These are phyloP conservation scores for Drosophila varians DNA, from an alignment of 1,140 invertebrate species.

Conservation along the genomic window DNA sequence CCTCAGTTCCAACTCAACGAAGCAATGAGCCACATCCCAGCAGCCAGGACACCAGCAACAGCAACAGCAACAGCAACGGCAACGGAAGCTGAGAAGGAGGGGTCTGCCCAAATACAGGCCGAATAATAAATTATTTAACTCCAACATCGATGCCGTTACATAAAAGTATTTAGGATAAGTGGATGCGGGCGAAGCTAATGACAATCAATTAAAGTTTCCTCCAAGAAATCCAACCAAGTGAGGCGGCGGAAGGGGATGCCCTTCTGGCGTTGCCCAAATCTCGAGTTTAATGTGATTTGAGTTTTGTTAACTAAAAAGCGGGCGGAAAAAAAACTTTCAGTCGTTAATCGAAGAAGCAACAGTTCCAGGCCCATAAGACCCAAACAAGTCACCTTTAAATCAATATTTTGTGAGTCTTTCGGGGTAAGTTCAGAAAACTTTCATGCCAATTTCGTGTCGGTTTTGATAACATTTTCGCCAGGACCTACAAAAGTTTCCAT, in stretches of 20 bases:
- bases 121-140: conserved; percentile 42
- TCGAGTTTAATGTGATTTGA: background rate
- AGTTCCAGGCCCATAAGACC: conserved; percentile 35
- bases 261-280: conserved; percentile 6
- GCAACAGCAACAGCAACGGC: conserved; percentile 17
- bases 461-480: conserved; percentile 16
- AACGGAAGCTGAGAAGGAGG: conserved; percentile 18
- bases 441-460: background rate
- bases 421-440: conserved; percentile 26
- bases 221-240: too few species aligned
- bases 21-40: conserved; percentile 66
- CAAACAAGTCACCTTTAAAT: conserved; percentile 33
- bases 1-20: conserved; percentile 74
- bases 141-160: conserved; percentile 22
- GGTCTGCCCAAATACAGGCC: conserved; percentile 9
- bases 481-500: conserved; percentile 21
- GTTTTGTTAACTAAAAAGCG: too few species aligned
- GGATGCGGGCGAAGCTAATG: background rate
- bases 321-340: conserved; percentile 22
- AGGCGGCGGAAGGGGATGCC: background rate
- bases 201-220: background rate
- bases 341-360: conserved; percentile 30
- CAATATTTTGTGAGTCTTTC: conserved; percentile 40
- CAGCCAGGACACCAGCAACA: conserved; percentile 14
- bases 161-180: conserved; percentile 7